A percentile compares a stretch with the other conserved stretches of the same genome.
Conservation (phyloP, 2,113 vertebrate species). For the Tragelaphus strepsiceros region DNA sequence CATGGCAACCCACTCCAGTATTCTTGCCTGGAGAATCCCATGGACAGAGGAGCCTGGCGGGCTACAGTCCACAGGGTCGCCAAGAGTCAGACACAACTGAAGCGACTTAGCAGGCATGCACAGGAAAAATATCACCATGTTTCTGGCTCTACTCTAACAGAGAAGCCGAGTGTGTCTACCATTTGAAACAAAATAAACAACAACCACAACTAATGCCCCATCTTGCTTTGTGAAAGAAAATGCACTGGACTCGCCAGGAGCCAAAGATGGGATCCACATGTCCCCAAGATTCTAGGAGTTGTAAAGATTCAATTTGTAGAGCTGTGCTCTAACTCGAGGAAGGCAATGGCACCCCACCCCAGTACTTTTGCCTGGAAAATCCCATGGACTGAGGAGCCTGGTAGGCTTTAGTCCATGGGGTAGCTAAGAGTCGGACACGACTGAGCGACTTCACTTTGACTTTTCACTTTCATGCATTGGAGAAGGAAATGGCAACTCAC, state of each 20-base stretch:
- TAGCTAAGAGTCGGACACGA: too few species aligned
- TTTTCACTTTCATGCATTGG: too few species aligned
- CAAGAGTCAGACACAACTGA: neutral
- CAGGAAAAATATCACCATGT: neutral
- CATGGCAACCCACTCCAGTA: neutral
- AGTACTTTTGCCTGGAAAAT: too few species aligned
- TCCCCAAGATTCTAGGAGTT: neutral
- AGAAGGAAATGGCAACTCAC: too few species aligned
- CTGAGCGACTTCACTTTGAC: too few species aligned
- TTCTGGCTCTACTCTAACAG: neutral
- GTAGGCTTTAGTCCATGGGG: too few species aligned
- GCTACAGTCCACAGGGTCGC: neutral
- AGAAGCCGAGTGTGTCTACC: neutral
- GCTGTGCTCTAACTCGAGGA: neutral
- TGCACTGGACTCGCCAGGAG: neutral
- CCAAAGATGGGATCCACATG: neutral
- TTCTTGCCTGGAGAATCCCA: neutral
- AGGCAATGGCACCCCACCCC: too few species aligned
- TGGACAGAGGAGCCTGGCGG: neutral
- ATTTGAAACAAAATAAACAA: neutral
- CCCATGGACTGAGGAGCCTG: too few species aligned
- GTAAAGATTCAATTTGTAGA: neutral
- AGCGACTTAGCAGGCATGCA: neutral
- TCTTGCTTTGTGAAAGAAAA: constrained; percentile 31
- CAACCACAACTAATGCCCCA: neutral